These are phyloP conservation scores for Pterocles burchelli DNA, from an alignment of 2,113 vertebrate genomes.

Conservation along the genomic window DNA sequence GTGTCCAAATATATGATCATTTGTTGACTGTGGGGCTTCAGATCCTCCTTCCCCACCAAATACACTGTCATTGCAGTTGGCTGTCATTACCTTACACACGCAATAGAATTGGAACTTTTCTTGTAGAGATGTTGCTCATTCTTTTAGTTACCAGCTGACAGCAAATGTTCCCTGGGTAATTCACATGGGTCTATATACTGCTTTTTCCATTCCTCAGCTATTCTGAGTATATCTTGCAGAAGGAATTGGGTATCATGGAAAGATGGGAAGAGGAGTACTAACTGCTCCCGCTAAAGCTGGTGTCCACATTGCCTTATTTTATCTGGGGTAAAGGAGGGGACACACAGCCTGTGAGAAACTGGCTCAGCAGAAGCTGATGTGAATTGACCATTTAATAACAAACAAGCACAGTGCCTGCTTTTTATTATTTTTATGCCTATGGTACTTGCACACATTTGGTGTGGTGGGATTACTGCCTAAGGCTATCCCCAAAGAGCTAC, in stretches of 20 bases:
- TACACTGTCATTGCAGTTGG: fast-evolving
- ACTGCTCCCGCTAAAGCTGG: background rate
- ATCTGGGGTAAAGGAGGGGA: background rate
- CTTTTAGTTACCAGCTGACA: background rate
- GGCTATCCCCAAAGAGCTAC: background rate
- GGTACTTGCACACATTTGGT: background rate
- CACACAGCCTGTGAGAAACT: background rate
- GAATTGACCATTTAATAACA: conserved; percentile 30
- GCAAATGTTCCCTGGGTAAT: background rate
- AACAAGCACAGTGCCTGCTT: background rate
- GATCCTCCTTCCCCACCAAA: background rate
- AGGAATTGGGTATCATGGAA: background rate
- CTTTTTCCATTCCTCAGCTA: background rate
- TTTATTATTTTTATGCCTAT: background rate
- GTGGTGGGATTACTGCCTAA: conserved; percentile 7
- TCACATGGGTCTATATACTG: fast-evolving
- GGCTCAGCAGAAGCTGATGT: background rate
- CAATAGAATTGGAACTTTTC: background rate
- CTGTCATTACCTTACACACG: background rate
- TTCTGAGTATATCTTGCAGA: background rate
- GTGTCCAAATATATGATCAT: background rate
- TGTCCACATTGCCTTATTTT: background rate
- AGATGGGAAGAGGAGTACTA: background rate
- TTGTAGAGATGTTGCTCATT: background rate
- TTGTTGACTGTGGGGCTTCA: background rate